phyloP scores from a whole-genome alignment of 1,140 invertebrate species.

The Zaprionus vittiger region DNA sequence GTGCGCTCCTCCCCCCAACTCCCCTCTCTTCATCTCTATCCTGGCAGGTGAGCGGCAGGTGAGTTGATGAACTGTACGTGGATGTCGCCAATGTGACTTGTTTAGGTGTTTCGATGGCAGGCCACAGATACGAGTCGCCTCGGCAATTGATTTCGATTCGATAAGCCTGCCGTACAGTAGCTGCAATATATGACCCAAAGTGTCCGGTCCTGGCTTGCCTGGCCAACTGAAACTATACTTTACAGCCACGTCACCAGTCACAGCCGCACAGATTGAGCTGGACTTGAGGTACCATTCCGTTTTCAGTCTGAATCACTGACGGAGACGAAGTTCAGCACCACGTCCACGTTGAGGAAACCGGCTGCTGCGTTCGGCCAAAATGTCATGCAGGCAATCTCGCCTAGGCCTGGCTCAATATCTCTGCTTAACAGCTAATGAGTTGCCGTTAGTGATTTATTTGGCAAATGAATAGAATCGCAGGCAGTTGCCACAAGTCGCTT shows the following conservation, averaged over 20 bases:
- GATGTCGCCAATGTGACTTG: constrained; percentile 78
- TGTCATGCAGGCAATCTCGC: constrained; percentile 75
- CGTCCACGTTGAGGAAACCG: not conserved
- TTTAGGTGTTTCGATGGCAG: constrained; percentile 78
- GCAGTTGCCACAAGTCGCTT: constrained; percentile 63
- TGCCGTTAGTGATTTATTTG: constrained; percentile 83
- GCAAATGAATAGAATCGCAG: constrained; percentile 82
- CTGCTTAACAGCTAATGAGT: constrained; percentile 82
- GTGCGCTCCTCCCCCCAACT: constrained; percentile 33
- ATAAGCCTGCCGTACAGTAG: constrained; percentile 47
- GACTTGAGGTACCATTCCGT: not conserved
- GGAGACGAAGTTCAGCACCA: not conserved
- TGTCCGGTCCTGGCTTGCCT: not conserved
- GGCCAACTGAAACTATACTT: constrained; percentile 1
- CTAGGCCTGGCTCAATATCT: constrained; percentile 67
- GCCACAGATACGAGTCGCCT: constrained; percentile 46
- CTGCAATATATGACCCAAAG: constrained; percentile 17
- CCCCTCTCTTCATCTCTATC: not conserved
- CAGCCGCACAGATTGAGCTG: constrained; percentile 11
- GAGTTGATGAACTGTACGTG: constrained; percentile 52
- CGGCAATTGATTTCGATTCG: constrained; percentile 76
- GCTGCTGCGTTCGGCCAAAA: constrained; percentile 39
- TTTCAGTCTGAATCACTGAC: constrained; percentile 1
- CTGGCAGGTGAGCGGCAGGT: constrained; percentile 27
- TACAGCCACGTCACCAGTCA: constrained; percentile 10